Base-by-base conservation (phyloP, 2,888 invertebrate genomes). In the Panorpa germanica region DNA sequence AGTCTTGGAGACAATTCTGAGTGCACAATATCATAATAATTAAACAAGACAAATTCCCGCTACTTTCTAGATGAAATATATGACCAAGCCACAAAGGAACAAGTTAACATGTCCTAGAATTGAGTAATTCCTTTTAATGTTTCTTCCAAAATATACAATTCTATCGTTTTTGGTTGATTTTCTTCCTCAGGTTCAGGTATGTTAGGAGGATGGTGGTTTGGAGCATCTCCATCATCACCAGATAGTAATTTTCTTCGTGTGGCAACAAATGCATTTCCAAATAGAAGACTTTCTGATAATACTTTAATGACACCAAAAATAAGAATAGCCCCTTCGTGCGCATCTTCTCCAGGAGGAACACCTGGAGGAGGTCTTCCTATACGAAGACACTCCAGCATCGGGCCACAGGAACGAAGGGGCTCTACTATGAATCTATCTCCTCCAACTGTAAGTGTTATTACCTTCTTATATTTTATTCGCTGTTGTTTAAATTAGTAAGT, bases 281-380 rank as follows among this genome's bases (percentile, higher is more conserved):
- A 74, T 49, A 72, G 88, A 31, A 74, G 90, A 29, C 67, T 88
- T 32, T 88, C 86, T 14, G 90, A 90, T 56, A 90, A 90, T 51
- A 85, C 86, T 27, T 58, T 88, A 46, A 82, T 85, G 76, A 80
- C 81, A 37, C 83, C 86, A 20, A 83, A 83, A 56, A 85, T 83
- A 40, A 71, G 80, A 30, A 75, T 88, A 35, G 83, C 83, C 1
- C 83, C 83, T 7, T 86, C 85, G 10, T 83, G 83, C 51, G 80
- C 83, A 8, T 82, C 83, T 3, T 83, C 83, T 2, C 76, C 76
- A 1, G 75, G 75, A 4, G 39, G 66, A 50, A 38, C 66, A 52
- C 75, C 81, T 5, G 73, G 71, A 33, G 64, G 74, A 17, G 81
- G 81, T 1, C 55, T 88, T 35, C 86, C 86, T 10, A 75, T 78